phyloP scores from a whole-genome alignment of 2,888 invertebrate species.

The Shargacucullia verbasci region DNA sequence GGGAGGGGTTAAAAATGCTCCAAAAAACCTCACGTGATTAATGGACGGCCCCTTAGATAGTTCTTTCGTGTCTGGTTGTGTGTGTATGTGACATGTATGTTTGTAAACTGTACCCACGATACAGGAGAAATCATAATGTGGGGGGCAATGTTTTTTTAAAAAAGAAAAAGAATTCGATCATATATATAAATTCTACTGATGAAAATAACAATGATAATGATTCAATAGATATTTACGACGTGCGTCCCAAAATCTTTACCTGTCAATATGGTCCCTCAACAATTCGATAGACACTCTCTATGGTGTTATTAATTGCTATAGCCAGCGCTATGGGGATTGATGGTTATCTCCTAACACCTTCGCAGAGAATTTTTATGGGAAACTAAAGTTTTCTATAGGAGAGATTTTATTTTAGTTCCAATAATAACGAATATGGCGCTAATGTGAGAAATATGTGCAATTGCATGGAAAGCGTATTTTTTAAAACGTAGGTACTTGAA shows the following conservation, averaged over 20 bases:
- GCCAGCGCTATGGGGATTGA: conserved; percentile 54
- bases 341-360: conserved; percentile 56
- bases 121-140: too few species aligned
- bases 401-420: conserved; percentile 26
- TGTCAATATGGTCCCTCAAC: conserved; percentile 25
- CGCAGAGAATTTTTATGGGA: conserved; percentile 39
- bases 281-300: conserved; percentile 49
- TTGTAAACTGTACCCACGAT: too few species aligned
- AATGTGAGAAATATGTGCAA: conserved; percentile 36
- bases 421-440: conserved; percentile 23
- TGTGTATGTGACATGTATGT: too few species aligned
- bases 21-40: too few species aligned
- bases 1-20: too few species aligned
- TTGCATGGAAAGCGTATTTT: background rate
- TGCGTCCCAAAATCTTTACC: background rate
- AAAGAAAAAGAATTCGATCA: too few species aligned
- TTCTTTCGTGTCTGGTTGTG: too few species aligned
- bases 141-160: too few species aligned
- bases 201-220: too few species aligned
- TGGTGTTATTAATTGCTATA: conserved; percentile 67
- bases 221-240: too few species aligned
- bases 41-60: too few species aligned
- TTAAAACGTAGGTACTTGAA: background rate
- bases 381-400: conserved; percentile 27
- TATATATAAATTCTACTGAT: too few species aligned